Evolutionary conservation across 2,888 invertebrate species (phyloP).

Genomic region (Brachynemurus nebulosus): DNA sequence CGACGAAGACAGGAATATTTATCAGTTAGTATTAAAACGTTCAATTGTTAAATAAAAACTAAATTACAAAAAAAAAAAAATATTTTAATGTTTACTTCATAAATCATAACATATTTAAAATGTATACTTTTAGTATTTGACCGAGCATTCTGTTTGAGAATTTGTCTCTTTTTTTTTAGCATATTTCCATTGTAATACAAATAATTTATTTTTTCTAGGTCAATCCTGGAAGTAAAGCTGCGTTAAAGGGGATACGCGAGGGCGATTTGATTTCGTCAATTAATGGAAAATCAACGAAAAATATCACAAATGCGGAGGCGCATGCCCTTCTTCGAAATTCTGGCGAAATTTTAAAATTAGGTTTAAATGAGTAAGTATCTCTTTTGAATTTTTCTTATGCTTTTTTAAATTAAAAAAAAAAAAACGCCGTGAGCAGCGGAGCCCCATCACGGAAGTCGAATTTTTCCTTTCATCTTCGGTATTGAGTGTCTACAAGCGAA

Average conservation of each 20-base stretch:
- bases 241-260: conserved; percentile 61
- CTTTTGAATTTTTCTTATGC: conserved; percentile 17
- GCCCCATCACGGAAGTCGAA: no score
- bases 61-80: no score
- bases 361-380: conserved; percentile 55
- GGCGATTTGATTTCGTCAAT: conserved; percentile 70
- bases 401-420: no score
- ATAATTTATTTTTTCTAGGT: conserved; percentile 44
- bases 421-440: no score
- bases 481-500: no score
- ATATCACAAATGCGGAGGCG: conserved; percentile 55
- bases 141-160: no score
- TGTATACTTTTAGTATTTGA: no score
- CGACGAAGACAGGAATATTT: conserved; percentile 21
- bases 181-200: no score
- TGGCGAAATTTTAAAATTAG: conserved; percentile 49
- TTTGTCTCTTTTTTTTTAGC: no score
- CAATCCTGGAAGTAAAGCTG: conserved; percentile 77
- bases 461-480: no score
- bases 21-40: conserved; percentile 2
- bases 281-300: conserved; percentile 53
- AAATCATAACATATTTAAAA: neutral
- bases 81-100: no score
- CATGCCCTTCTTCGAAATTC: conserved; percentile 60
- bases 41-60: no score